phyloP scores from a whole-genome alignment of 2,113 vertebrate species.

The Conger conger region DNA sequence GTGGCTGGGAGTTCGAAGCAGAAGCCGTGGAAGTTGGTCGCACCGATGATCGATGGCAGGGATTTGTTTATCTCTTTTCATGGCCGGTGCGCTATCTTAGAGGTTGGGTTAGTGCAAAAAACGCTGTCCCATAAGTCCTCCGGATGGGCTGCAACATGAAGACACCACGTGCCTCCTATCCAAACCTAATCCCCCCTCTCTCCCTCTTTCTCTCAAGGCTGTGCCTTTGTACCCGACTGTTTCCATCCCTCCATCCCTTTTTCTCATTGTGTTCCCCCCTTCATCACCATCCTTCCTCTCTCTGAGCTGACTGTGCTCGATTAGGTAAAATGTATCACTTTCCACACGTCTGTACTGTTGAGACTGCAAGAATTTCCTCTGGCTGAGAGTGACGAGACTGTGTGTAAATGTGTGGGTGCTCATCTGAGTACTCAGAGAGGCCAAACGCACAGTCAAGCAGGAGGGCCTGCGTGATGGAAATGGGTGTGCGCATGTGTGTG shows the following conservation, averaged over 20 bases:
- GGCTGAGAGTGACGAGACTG: slow-evolving; percentile 31
- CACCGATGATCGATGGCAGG: slow-evolving; percentile 69
- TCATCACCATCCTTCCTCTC: slow-evolving; percentile 56
- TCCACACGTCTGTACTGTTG: not conserved
- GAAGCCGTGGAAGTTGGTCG: slow-evolving; percentile 70
- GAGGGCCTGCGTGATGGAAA: not conserved
- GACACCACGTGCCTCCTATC: slow-evolving; percentile 36
- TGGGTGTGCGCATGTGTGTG: slow-evolving; percentile 2
- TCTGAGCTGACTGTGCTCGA: slow-evolving; percentile 33
- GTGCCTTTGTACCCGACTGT: too few relatives aligned
- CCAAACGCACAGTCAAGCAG: not conserved
- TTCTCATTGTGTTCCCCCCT: slow-evolving; percentile 45
- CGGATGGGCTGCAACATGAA: slow-evolving; percentile 27
- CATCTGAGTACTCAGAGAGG: not conserved
- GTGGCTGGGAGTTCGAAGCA: slow-evolving; percentile 65
- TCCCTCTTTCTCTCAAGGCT: slow-evolving; percentile 32
- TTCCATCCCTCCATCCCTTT: slow-evolving; percentile 48
- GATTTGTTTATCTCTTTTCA: slow-evolving; percentile 48
- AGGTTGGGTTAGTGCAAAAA: slow-evolving; percentile 14
- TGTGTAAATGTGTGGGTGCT: not conserved
- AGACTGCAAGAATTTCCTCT: not conserved
- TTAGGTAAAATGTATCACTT: slow-evolving; percentile 14
- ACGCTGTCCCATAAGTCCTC: not conserved
- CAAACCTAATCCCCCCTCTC: not conserved
- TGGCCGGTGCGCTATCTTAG: slow-evolving; percentile 61